Evolutionary conservation across 2,113 vertebrate species (phyloP), one percentile per base, ranked within the genome.

Genomic region (Rhadina sibilatrix): DNA sequence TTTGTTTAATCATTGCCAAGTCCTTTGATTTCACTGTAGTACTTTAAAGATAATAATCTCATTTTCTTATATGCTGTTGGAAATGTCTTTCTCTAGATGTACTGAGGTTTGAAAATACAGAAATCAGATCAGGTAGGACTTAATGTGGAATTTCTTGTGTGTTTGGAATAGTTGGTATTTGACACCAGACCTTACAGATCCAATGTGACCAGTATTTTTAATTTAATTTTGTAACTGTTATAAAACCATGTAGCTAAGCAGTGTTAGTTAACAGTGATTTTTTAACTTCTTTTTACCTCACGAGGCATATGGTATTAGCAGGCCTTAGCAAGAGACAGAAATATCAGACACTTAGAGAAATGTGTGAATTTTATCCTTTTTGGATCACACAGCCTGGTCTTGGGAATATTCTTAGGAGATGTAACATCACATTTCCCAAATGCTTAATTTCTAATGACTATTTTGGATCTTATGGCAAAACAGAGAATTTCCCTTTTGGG

Each of bases 11-110:
- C 0, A 0, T 85, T 94, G 61, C 81, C 87, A 96, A 93, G 70
- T 69, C 70, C 78, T 96, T 93, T 93, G 70, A 93, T 93, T 94
- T 96, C 42, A 66, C 53, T 79, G 37, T 61, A 54, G 70, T 83
- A 28, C n/a, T 87, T 93, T 35, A 44, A 72, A 76, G 82, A 85
- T 95, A 76, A 87, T 69, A 24, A 89, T 89, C 57, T 84, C 3
- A 27, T 87, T 82, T 91, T 76, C 46, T 80, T 72, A 14, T 27
- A 54, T 47, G 37, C 69, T 82, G 46, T 65, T 96, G 61, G 79
- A 94, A 94, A 89, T 72, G 5, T 69, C 46, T 90, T 68, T 85
- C 44, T 91, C 11, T 64, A 50, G 74, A 83, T 1, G 5, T 33
- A 65, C 14, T 53, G 44, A 76, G 23, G 40, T 90, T 85, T 82